These are phyloP conservation scores for Telmatochromis brichardi DNA, from an alignment of 2,113 vertebrate genomes.

Conservation along the genomic window DNA sequence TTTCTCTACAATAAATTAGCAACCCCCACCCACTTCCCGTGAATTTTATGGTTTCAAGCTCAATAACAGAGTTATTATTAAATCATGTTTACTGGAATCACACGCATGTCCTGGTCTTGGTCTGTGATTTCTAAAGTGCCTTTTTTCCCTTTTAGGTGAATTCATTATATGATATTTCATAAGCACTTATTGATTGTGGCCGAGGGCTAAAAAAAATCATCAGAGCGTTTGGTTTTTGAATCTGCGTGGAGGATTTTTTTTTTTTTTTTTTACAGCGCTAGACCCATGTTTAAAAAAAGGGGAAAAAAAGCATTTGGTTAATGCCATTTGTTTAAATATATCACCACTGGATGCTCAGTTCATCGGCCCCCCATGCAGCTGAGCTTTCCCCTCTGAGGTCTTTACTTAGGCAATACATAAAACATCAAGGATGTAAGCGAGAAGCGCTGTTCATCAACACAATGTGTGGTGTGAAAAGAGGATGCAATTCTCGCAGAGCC, in stretches of 20 bases:
- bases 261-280: not conserved
- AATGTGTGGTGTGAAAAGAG: constrained; percentile 23
- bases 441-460: constrained; percentile 13
- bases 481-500: constrained; percentile 9
- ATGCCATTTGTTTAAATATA: not conserved
- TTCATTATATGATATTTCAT: constrained; percentile 50
- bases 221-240: not conserved
- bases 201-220: not conserved
- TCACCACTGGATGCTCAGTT: constrained; percentile 6
- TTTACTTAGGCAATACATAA: constrained; percentile 22
- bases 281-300: not conserved
- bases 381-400: constrained; percentile 19
- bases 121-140: not conserved
- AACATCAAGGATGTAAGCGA: constrained; percentile 30
- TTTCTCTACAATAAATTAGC: constrained; percentile 48
- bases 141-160: not conserved
- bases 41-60: constrained; percentile 54
- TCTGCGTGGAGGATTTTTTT: not conserved
- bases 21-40: not conserved
- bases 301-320: fast-evolving
- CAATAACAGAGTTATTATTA: constrained; percentile 49
- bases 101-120: not conserved
- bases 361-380: not conserved
- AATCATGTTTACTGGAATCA: constrained; percentile 43
- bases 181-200: constrained; percentile 36